A percentile compares a stretch with the other conserved stretches of the same genome.
Evolutionary conservation across 2,888 invertebrate genomes (phyloP).

Genomic region (Tachina lurida): DNA sequence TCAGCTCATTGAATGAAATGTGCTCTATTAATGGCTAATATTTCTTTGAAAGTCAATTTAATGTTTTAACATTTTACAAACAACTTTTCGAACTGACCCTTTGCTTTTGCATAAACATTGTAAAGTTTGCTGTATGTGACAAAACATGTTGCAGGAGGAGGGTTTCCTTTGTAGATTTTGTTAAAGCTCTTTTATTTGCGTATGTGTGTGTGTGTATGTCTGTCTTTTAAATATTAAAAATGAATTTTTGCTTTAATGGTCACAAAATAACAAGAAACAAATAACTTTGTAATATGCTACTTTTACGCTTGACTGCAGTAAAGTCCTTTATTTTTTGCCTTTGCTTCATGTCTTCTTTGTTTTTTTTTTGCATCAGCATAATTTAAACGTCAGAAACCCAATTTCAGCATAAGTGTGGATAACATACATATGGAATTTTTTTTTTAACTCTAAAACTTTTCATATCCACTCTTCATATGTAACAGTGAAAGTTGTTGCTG

Average conservation of each 20-base stretch:
- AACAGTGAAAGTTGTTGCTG: constrained; percentile 41
- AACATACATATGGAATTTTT: constrained; percentile 47
- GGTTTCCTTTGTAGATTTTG: constrained; percentile 14
- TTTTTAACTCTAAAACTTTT: constrained; percentile 3
- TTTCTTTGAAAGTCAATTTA: too few relatives aligned
- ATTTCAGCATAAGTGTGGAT: constrained; percentile 72
- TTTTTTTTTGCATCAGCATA: constrained; percentile 72
- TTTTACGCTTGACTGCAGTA: constrained; percentile 55
- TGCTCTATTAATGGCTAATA: too few relatives aligned
- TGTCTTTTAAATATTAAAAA: constrained; percentile 22
- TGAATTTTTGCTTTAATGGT: constrained; percentile 31
- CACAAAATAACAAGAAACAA: constrained; percentile 44
- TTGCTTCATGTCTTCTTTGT: not conserved
- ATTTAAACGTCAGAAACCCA: constrained; percentile 76
- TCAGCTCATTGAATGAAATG: too few relatives aligned
- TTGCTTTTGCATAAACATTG: not conserved
- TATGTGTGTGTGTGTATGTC: constrained; percentile 1
- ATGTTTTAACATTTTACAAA: not conserved
- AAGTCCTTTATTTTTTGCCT: constrained; percentile 9
- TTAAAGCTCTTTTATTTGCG: not conserved
- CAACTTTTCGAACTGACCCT: not conserved
- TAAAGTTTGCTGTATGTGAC: not conserved
- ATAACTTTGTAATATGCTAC: constrained; percentile 63
- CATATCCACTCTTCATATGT: not conserved
- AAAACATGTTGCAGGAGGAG: constrained; percentile 15